Evolutionary conservation across 2,888 invertebrate genomes (phyloP).

Genomic region (Xylota segnis): DNA sequence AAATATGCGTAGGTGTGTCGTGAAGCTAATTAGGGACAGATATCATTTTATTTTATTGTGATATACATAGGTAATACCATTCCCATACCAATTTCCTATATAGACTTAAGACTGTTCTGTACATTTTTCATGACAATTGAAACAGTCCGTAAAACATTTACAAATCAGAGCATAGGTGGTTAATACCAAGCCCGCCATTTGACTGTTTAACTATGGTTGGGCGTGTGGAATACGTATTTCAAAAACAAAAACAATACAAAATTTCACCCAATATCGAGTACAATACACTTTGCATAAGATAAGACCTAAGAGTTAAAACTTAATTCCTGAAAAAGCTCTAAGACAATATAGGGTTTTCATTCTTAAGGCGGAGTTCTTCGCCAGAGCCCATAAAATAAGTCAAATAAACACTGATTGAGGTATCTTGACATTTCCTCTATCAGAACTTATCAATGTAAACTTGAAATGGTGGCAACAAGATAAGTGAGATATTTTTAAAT

Average conservation of each 20-base stretch:
- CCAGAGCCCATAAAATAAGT: neutral
- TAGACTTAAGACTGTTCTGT: too few relatives aligned
- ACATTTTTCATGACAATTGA: too few relatives aligned
- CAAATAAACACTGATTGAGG: neutral
- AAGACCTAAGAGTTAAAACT: neutral
- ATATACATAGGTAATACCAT: too few relatives aligned
- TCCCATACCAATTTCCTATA: too few relatives aligned
- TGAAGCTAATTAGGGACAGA: too few relatives aligned
- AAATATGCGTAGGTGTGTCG: too few relatives aligned
- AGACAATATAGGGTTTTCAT: neutral
- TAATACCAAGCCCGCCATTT: too few relatives aligned
- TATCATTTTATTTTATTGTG: too few relatives aligned
- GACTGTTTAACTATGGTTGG: too few relatives aligned
- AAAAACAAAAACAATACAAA: neutral
- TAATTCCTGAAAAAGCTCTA: neutral
- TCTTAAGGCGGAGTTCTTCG: neutral
- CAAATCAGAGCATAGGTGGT: too few relatives aligned
- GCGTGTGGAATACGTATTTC: neutral
- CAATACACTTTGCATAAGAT: conserved; percentile 2
- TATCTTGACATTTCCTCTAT: neutral
- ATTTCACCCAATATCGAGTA: neutral
- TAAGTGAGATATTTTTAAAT: conserved; percentile 1
- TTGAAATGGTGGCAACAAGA: neutral
- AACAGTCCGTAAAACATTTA: too few relatives aligned
- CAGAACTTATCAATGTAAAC: neutral